Evolutionary conservation across 2,888 invertebrate genomes (phyloP).

Genomic region (Mongoloraphidia duomilia): DNA sequence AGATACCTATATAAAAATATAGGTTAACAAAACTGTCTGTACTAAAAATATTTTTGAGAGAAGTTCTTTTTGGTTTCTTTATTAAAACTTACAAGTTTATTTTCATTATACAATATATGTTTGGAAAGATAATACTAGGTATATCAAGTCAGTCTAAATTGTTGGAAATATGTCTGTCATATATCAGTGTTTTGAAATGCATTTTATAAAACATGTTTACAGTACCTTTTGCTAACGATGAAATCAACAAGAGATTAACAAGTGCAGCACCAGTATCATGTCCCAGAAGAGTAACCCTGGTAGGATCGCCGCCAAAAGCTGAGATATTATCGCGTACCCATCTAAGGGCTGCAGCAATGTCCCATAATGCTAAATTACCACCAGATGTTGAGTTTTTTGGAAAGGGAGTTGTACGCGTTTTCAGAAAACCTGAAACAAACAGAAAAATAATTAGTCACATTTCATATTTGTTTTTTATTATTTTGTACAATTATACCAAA

Average conservation of each 20-base stretch:
- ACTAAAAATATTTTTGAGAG: no score
- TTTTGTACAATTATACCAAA: no score
- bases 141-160: no score
- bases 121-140: no score
- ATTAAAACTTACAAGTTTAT: no score
- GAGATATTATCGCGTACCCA: slow-evolving; percentile 76
- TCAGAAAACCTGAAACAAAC: slow-evolving; percentile 37
- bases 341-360: slow-evolving; percentile 64
- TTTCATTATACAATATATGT: no score
- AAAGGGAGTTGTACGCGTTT: slow-evolving; percentile 26
- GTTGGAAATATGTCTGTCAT: no score
- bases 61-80: no score
- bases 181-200: no score
- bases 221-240: slow-evolving; percentile 60
- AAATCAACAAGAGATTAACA: slow-evolving; percentile 68
- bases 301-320: slow-evolving; percentile 79
- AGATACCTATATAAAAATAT: no score
- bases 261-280: slow-evolving; percentile 80
- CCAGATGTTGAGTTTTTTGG: slow-evolving; percentile 28
- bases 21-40: no score
- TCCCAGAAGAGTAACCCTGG: slow-evolving; percentile 66
- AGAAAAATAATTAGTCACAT: slow-evolving; percentile 5
- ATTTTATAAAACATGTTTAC: background rate
- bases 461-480: background rate
- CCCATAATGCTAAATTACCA: slow-evolving; percentile 65